A percentile compares a stretch with the other conserved stretches of the same genome.
Conservation (phyloP, 1,140 invertebrate genomes). For the Scaptomyza pallida region DNA sequence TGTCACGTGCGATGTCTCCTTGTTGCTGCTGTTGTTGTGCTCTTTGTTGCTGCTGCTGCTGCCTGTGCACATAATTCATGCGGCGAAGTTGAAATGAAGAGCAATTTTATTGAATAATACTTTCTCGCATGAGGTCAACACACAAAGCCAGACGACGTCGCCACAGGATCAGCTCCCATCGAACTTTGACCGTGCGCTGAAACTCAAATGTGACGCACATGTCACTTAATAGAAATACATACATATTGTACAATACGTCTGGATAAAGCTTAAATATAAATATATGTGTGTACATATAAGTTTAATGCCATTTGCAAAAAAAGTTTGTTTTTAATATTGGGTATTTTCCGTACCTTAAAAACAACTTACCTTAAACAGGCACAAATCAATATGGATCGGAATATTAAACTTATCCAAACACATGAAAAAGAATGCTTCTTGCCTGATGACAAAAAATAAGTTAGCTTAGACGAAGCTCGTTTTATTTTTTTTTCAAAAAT, state of each 20-base stretch:
- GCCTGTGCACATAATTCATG: slow-evolving; percentile 72
- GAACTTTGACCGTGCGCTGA: slow-evolving; percentile 15
- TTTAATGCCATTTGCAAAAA: not conserved
- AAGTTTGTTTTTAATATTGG: no score
- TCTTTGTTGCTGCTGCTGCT: slow-evolving; percentile 23
- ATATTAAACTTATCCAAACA: no score
- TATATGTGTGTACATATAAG: not conserved
- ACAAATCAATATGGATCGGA: no score
- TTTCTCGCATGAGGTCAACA: slow-evolving; percentile 41
- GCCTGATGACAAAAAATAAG: no score
- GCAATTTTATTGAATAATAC: slow-evolving; percentile 81
- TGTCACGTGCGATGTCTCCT: slow-evolving; percentile 40
- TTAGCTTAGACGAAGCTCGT: no score
- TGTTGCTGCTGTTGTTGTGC: slow-evolving; percentile 17
- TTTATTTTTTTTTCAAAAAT: no score
- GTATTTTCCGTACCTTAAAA: no score
- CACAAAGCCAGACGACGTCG: slow-evolving; percentile 4
- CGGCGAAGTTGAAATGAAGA: slow-evolving; percentile 62
- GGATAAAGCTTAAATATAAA: no score
- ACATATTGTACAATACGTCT: no score
- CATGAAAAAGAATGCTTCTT: no score
- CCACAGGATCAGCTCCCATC: not conserved
- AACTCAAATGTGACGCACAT: not conserved
- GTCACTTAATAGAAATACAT: not conserved
- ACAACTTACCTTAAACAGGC: no score